A percentile compares a stretch with the other conserved stretches of the same genome.
phyloP scores from a whole-genome alignment of 2,888 invertebrate species.

The Microplitis deprimator region DNA sequence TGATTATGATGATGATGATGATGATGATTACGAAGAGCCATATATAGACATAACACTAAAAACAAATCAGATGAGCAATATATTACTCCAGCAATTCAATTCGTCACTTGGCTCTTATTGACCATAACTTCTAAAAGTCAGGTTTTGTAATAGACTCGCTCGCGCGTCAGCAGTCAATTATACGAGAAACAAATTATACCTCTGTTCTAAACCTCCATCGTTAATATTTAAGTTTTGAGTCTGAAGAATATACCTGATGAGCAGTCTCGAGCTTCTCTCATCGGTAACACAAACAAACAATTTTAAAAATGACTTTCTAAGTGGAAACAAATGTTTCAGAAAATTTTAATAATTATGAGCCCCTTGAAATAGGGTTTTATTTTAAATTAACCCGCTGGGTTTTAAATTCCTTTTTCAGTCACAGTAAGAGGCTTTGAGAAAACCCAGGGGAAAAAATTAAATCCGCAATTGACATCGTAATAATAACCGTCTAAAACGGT shows the following conservation, averaged over 20 bases:
- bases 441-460: not conserved
- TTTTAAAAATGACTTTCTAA: not conserved
- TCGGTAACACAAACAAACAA: not conserved
- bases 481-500: not conserved
- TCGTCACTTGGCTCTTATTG: constrained; percentile 7
- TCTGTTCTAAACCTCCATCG: constrained; percentile 55
- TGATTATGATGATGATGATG: not conserved
- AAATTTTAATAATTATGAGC: not conserved
- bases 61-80: constrained; percentile 7
- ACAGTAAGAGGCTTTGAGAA: constrained; percentile 4
- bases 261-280: not conserved
- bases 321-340: not conserved
- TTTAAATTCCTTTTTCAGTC: not conserved
- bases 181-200: constrained; percentile 4
- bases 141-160: constrained; percentile 57
- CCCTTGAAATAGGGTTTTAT: not conserved
- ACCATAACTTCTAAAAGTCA: constrained; percentile 36
- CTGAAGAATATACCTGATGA: not conserved
- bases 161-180: constrained; percentile 57
- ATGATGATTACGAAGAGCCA: not conserved
- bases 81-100: constrained; percentile 6
- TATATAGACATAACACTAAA: not conserved
- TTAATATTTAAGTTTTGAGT: constrained; percentile 32
- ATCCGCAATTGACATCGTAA: not conserved
- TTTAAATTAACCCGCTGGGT: not conserved